Evolutionary conservation across 2,888 invertebrate genomes (phyloP), one percentile per base, ranked within the genome.

Genomic region (Eilema griseolum): DNA sequence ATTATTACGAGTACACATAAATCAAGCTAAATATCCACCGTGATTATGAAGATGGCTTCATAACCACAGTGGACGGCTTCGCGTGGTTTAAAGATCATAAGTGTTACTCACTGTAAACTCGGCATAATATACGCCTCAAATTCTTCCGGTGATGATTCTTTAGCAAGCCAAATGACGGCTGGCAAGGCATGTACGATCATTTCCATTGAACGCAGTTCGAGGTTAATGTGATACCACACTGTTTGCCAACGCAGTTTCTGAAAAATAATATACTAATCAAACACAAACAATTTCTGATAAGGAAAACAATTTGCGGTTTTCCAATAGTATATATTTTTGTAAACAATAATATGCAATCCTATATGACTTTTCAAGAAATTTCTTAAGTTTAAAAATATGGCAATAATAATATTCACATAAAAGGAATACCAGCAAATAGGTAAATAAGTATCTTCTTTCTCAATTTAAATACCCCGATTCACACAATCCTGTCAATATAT

Each of bases 171-270:
- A 80, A 98, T 96, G 75, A 98, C 97, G 2, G 99, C 98, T 83
- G 98, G 97, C 61, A 99, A 93, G 12, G 98, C 98, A 0, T 98
- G 97, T 0, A 98, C 98, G 77, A 99, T 95, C 26, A 98, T 98
- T 87, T 99, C 99, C 75, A 97, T 97, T 31, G 97, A 97, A 85
- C 97, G 96, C 93, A 99, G 97, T 91, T 99, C 99, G 80, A 97
- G 96, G 87, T 98, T 97, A 74, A 99, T 95, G 82, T 97, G 97
- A 52, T 99, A 98, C 98, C 99, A 98, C 65, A 99, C 97, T 90
- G 98, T 98, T 90, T 98, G 98, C 96, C 98, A 99, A 96, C 99
- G 98, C 67, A 99, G 95, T 98, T 99, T 99, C 99, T 99, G 96
- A 67, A 95, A 93, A 60, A 66, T 59, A 66, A 63, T 59, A 66